Evolutionary conservation across 2,113 vertebrate genomes (phyloP).

Genomic region (Sander vitreus): DNA sequence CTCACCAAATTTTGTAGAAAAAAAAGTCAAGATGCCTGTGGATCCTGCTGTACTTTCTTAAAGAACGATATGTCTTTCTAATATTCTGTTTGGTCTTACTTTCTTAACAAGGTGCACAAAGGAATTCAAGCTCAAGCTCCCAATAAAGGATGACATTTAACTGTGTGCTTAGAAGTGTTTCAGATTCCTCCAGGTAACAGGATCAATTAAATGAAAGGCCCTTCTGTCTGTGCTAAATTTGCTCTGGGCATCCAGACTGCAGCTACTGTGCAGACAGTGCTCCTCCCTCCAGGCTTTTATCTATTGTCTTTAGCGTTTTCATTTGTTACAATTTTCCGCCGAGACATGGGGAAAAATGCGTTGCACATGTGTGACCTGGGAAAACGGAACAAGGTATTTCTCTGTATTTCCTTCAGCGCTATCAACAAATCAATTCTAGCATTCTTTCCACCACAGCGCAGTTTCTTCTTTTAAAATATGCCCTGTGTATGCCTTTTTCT

Average conservation of each 20-base stretch:
- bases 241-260: conserved; percentile 20
- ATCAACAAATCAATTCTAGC: conserved; percentile 56
- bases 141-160: conserved; percentile 1
- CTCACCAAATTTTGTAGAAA: not conserved
- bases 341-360: not conserved
- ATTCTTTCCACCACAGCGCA: conserved; percentile 20
- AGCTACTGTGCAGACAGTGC: conserved; percentile 1
- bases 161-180: not conserved
- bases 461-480: conserved; percentile 41
- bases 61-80: not conserved
- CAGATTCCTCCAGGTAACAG: conserved; percentile 23
- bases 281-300: conserved; percentile 29
- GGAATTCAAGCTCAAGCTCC: not conserved
- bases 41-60: not conserved
- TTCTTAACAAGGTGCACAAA: conserved; percentile 2
- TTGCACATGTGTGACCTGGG: conserved; percentile 26
- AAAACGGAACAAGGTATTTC: conserved; percentile 39
- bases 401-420: not conserved
- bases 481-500: conserved; percentile 48
- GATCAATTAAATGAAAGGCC: conserved; percentile 19
- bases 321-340: conserved; percentile 32
- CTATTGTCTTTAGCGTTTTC: conserved; percentile 21
- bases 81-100: not conserved
- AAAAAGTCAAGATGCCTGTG: not conserved
- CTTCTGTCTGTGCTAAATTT: conserved; percentile 25